These are phyloP conservation scores for Drosophila nr. perissopoda DNA, from an alignment of 2,888 invertebrate genomes.

Conservation along the genomic window DNA sequence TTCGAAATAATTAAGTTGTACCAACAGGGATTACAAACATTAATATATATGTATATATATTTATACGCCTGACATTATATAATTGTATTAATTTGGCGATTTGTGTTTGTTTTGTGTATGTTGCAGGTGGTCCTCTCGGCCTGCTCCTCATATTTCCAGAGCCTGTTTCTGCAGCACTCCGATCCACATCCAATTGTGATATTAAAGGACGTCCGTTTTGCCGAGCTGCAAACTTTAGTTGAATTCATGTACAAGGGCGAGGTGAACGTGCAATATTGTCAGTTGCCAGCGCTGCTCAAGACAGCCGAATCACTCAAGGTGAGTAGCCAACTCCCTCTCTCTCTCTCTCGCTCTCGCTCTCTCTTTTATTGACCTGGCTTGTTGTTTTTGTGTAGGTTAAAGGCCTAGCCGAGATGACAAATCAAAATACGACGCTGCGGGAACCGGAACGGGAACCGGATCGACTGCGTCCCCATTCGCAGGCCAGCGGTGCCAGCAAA, in stretches of 20 bases:
- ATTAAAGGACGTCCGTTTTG: slow-evolving; percentile 96
- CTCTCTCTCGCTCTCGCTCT: not conserved
- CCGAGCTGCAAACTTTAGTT: slow-evolving; percentile 95
- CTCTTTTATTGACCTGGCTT: not conserved
- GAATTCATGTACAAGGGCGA: slow-evolving; percentile 99
- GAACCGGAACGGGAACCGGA: slow-evolving; percentile 86
- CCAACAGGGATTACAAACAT: too few relatives aligned
- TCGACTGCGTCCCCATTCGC: slow-evolving; percentile 84
- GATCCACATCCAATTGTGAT: slow-evolving; percentile 97
- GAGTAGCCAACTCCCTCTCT: slow-evolving; percentile 22
- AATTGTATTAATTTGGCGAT: not conserved
- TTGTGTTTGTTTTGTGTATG: not conserved
- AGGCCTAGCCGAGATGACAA: slow-evolving; percentile 96
- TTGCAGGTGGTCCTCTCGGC: slow-evolving; percentile 95
- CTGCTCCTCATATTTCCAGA: slow-evolving; percentile 97
- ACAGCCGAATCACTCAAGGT: slow-evolving; percentile 96
- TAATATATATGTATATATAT: not conserved
- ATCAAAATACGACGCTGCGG: slow-evolving; percentile 88
- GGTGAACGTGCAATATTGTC: slow-evolving; percentile 97
- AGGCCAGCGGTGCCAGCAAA: slow-evolving; percentile 74
- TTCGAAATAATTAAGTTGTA: not conserved
- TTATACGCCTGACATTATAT: not conserved
- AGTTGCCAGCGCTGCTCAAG: slow-evolving; percentile 94
- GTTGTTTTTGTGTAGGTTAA: slow-evolving; percentile 87
- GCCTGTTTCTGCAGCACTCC: slow-evolving; percentile 96